Percentiles rank a stretch among this genome's conserved stretches.
Conservation (phyloP, 1,140 invertebrate genomes). For the Drosophila burlai region DNA sequence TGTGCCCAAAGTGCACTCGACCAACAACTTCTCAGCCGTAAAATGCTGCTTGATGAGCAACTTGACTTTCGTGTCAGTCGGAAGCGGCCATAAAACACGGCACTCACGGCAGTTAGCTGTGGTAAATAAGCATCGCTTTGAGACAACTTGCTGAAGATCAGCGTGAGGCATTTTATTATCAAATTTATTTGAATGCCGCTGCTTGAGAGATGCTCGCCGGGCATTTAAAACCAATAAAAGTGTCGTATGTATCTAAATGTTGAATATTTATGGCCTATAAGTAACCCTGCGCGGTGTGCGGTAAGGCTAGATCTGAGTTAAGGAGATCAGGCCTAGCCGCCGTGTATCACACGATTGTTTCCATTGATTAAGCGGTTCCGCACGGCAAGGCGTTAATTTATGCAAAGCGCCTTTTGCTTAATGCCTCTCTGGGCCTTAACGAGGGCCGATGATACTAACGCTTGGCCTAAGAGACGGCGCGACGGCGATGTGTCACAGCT, state of each 20-base stretch:
- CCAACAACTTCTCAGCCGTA: constrained; percentile 42
- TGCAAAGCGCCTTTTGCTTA: constrained; percentile 28
- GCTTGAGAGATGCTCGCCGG: constrained; percentile 19
- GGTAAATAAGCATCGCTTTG: constrained; percentile 8
- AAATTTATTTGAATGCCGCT: constrained; percentile 36
- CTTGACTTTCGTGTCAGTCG: constrained; percentile 49
- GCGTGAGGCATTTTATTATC: constrained; percentile 45
- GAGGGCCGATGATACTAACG: constrained; percentile 10
- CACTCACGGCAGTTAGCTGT: constrained; percentile 5
- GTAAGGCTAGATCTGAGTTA: not conserved
- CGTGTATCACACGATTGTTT: constrained; percentile 15
- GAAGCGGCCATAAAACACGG: constrained; percentile 35
- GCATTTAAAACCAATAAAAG: constrained; percentile 41
- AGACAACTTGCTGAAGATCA: constrained; percentile 26
- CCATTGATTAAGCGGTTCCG: constrained; percentile 25
- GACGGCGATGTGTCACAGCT: constrained; percentile 19
- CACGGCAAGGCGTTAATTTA: constrained; percentile 45
- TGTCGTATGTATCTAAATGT: constrained; percentile 16
- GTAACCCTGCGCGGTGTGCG: not conserved
- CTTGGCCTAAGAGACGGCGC: not conserved
- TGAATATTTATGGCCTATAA: constrained; percentile 48
- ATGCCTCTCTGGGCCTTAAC: constrained; percentile 19
- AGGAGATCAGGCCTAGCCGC: constrained; percentile 1
- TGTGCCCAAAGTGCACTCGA: constrained; percentile 34
- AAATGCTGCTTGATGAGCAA: constrained; percentile 40